Evolutionary conservation across 2,113 vertebrate genomes (phyloP).

Genomic region (Blennius ocellaris): DNA sequence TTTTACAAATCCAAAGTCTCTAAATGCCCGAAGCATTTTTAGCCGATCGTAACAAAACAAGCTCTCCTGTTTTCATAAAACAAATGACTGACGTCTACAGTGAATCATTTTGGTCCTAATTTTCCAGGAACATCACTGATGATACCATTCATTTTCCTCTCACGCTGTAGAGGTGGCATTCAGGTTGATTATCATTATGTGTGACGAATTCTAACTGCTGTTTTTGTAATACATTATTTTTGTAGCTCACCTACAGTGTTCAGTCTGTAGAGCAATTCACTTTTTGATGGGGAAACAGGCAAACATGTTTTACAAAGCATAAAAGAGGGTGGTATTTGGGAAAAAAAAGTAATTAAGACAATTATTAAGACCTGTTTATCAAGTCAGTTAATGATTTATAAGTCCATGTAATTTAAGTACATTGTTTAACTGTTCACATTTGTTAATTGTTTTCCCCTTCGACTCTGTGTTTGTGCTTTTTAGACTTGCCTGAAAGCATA

Average conservation of each 20-base stretch:
- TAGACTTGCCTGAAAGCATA: constrained; percentile 6
- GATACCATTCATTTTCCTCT: neutral
- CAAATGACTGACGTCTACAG: neutral
- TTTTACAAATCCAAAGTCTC: neutral
- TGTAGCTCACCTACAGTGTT: neutral
- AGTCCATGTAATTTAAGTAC: neutral
- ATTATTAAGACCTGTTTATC: neutral
- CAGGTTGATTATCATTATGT: neutral
- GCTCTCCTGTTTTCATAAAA: neutral
- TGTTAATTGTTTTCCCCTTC: neutral
- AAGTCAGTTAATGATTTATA: neutral
- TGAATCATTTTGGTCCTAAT: neutral
- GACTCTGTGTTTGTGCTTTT: neutral
- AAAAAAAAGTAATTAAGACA: neutral
- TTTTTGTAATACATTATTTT: neutral
- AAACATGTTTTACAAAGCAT: too few species aligned
- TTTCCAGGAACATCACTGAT: neutral
- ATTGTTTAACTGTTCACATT: neutral
- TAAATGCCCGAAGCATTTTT: too few species aligned
- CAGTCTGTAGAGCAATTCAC: neutral
- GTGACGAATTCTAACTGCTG: neutral
- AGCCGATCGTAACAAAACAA: neutral
- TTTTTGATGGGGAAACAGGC: neutral
- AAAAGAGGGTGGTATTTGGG: too few species aligned
- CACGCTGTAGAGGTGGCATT: neutral